Evolutionary conservation across 2,888 invertebrate genomes (phyloP).

Genomic region (Melolontha melolontha): DNA sequence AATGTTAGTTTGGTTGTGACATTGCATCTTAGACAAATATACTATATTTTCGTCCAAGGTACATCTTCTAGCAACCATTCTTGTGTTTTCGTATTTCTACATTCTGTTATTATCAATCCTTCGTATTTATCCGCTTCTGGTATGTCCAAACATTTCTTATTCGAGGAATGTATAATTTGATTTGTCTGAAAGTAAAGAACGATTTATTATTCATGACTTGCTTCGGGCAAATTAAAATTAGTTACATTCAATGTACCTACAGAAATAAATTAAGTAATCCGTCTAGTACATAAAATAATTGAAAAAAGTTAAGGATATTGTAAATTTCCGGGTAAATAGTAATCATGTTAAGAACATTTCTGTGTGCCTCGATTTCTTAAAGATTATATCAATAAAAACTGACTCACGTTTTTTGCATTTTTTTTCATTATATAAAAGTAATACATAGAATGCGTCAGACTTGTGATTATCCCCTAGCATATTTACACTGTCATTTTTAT

Average conservation of each 20-base stretch:
- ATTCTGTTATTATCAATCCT: constrained; percentile 72
- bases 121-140: constrained; percentile 64
- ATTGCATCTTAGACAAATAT: neutral
- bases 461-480: too few species aligned
- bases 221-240: too few species aligned
- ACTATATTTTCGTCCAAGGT: constrained; percentile 69
- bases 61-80: constrained; percentile 78
- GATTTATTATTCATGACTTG: too few species aligned
- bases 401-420: neutral
- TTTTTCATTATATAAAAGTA: neutral
- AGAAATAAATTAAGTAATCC: too few species aligned
- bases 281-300: constrained; percentile 46
- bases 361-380: neutral
- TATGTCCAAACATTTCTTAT: constrained; percentile 72
- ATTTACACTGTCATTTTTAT: too few species aligned
- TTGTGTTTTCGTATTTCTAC: constrained; percentile 71
- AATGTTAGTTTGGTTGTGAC: too few species aligned
- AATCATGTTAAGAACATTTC: neutral
- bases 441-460: neutral
- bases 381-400: neutral
- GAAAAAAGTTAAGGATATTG: too few species aligned
- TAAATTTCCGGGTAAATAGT: neutral
- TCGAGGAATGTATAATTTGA: constrained; percentile 68
- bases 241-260: too few species aligned
- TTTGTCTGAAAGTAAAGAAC: constrained; percentile 62